Evolutionary conservation across 2,888 invertebrate species (phyloP).

Genomic region (Spicauda simplicius): DNA sequence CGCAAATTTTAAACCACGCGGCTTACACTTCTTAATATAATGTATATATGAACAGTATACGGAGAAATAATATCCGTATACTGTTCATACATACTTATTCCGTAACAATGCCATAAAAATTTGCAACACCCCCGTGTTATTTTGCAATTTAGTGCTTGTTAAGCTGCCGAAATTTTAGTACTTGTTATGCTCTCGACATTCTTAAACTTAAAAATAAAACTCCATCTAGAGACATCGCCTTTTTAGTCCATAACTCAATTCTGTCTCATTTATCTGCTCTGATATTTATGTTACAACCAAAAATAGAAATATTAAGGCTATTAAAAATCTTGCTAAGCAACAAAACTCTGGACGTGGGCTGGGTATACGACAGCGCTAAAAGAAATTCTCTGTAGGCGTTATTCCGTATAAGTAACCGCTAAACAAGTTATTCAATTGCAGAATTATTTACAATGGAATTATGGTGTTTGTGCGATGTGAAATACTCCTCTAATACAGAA

Average conservation of each 20-base stretch:
- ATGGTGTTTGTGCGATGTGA: constrained; percentile 43
- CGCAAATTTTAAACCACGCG: too few species aligned
- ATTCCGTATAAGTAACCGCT: constrained; percentile 23
- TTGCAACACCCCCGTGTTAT: too few species aligned
- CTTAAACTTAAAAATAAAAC: constrained; percentile 1
- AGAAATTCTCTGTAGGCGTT: constrained; percentile 44
- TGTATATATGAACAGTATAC: too few species aligned
- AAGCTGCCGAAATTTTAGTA: too few species aligned
- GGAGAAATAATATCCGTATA: too few species aligned
- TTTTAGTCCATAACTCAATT: constrained; percentile 12
- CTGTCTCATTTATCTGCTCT: constrained; percentile 4
- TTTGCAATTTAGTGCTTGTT: background rate
- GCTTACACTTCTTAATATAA: too few species aligned
- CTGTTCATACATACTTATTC: too few species aligned
- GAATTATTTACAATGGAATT: constrained; percentile 45
- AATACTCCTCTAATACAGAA: constrained; percentile 42
- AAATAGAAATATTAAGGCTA: constrained; percentile 28
- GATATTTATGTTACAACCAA: constrained; percentile 25
- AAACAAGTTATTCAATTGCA: constrained; percentile 43
- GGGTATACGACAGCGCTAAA: constrained; percentile 42
- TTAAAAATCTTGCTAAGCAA: constrained; percentile 34
- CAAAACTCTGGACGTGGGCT: constrained; percentile 40
- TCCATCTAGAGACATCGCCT: constrained; percentile 3
- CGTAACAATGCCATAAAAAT: too few species aligned
- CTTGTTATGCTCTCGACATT: background rate